A percentile compares a stretch with the other conserved stretches of the same genome.
Conservation (phyloP, 2,113 vertebrate species). For the Sinocyclocheilus maitianheensis region DNA sequence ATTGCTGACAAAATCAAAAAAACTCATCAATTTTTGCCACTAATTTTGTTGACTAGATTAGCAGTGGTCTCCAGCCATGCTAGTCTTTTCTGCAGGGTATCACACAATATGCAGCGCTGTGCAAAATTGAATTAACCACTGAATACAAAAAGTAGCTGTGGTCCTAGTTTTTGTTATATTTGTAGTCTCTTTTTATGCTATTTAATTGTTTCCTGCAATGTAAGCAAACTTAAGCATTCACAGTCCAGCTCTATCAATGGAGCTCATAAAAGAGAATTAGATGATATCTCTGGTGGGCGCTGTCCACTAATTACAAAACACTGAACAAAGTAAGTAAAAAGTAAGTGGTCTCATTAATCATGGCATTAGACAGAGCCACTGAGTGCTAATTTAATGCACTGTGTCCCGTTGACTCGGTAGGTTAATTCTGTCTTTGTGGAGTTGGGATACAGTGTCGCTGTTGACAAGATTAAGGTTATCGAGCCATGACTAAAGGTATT, state of each 20-base stretch:
- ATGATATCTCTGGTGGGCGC: slow-evolving; percentile 58
- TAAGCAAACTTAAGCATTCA: slow-evolving; percentile 19
- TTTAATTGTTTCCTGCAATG: slow-evolving; percentile 38
- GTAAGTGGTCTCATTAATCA: slow-evolving; percentile 66
- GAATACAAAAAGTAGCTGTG: background rate
- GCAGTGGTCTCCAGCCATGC: background rate
- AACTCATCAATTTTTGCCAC: background rate
- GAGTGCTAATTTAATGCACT: slow-evolving; percentile 57
- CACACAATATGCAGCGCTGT: background rate
- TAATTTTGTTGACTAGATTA: slow-evolving; percentile 16
- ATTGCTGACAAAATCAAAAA: background rate
- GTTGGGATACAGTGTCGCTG: slow-evolving; percentile 35
- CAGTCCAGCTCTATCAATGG: slow-evolving; percentile 37
- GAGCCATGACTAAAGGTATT: slow-evolving; percentile 36
- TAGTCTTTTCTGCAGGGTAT: slow-evolving; percentile 11
- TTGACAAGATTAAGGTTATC: slow-evolving; percentile 47
- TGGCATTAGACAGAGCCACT: slow-evolving; percentile 57
- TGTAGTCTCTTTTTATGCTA: slow-evolving; percentile 6
- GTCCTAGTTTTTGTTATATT: background rate
- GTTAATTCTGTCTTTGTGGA: slow-evolving; percentile 52
- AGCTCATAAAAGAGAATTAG: slow-evolving; percentile 55
- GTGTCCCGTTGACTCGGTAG: slow-evolving; percentile 44
- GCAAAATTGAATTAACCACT: background rate
- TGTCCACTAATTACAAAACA: slow-evolving; percentile 66
- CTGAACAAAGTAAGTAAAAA: slow-evolving; percentile 57